Conservation (phyloP, 2,797 vertebrate species). For the Petrocephalus schoutedeni region DNA sequence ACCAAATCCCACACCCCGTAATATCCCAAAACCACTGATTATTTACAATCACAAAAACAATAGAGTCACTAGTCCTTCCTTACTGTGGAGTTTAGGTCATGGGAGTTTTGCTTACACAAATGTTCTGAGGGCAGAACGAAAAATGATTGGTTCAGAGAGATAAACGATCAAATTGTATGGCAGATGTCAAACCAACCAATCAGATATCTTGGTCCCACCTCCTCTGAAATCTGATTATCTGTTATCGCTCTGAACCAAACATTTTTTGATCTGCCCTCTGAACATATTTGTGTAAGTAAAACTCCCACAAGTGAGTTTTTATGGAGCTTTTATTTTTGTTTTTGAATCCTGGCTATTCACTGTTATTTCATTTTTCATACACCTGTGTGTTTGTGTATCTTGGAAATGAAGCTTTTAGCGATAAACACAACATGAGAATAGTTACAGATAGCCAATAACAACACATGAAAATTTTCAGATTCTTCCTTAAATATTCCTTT, state of each 20-base stretch:
- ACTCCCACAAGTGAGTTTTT: not conserved
- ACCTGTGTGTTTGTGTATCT: not conserved
- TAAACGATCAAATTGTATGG: too few relatives aligned
- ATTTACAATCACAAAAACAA: not conserved
- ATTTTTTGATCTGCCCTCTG: too few relatives aligned
- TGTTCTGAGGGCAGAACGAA: too few relatives aligned
- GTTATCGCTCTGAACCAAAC: too few relatives aligned
- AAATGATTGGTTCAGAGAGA: too few relatives aligned
- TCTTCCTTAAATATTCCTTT: not conserved
- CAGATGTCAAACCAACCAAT: too few relatives aligned
- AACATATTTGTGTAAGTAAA: too few relatives aligned
- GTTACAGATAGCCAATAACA: not conserved
- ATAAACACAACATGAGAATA: not conserved
- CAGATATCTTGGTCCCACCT: too few relatives aligned
- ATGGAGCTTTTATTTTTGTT: not conserved
- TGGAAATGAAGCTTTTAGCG: not conserved
- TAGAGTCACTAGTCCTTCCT: not conserved
- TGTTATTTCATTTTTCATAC: not conserved
- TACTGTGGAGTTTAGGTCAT: not conserved
- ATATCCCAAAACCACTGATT: not conserved
- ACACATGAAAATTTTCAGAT: not conserved
- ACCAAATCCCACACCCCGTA: not conserved
- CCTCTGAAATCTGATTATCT: too few relatives aligned
- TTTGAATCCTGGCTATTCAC: not conserved
- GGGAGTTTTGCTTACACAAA: too few relatives aligned